A percentile compares a stretch with the other conserved stretches of the same genome.
phyloP scores from a whole-genome alignment of 2,888 invertebrate genomes.

The Perdita meconis region DNA sequence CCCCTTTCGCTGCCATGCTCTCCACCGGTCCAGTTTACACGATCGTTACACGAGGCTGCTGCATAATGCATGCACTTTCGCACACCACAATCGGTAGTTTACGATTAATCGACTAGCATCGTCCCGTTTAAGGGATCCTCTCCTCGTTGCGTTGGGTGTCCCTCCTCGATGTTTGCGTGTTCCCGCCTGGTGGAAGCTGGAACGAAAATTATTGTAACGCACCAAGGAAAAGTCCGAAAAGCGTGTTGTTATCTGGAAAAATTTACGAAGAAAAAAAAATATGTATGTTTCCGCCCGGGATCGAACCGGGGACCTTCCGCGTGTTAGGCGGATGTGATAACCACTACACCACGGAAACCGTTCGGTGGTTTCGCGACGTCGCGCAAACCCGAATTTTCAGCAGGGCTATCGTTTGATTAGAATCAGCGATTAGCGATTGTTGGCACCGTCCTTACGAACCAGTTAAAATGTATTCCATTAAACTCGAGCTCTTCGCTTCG shows the following conservation, averaged over 20 bases:
- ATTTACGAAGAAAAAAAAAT: slow-evolving; percentile 41
- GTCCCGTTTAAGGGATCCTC: slow-evolving; percentile 34
- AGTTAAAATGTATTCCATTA: too few species aligned
- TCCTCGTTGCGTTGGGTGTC: neutral
- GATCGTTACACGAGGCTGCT: slow-evolving; percentile 65
- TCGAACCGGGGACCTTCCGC: slow-evolving; percentile 96
- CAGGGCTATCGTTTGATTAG: neutral
- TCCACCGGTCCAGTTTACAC: slow-evolving; percentile 57
- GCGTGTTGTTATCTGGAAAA: neutral
- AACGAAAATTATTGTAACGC: neutral
- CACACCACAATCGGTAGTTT: slow-evolving; percentile 62
- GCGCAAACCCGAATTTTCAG: neutral
- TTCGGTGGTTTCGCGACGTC: fast-evolving
- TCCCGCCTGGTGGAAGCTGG: neutral
- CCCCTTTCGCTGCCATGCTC: slow-evolving; percentile 13
- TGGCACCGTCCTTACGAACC: too few species aligned
- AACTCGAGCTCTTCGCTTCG: too few species aligned
- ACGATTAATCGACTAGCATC: slow-evolving; percentile 63
- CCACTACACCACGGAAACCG: slow-evolving; percentile 94
- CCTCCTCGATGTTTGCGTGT: neutral
- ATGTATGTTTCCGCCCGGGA: slow-evolving; percentile 92
- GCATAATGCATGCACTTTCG: slow-evolving; percentile 66
- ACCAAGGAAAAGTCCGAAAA: neutral
- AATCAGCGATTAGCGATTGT: too few species aligned
- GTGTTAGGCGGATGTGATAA: slow-evolving; percentile 96